Conservation (phyloP, 2,113 vertebrate genomes). For the Scopus umbretta region DNA sequence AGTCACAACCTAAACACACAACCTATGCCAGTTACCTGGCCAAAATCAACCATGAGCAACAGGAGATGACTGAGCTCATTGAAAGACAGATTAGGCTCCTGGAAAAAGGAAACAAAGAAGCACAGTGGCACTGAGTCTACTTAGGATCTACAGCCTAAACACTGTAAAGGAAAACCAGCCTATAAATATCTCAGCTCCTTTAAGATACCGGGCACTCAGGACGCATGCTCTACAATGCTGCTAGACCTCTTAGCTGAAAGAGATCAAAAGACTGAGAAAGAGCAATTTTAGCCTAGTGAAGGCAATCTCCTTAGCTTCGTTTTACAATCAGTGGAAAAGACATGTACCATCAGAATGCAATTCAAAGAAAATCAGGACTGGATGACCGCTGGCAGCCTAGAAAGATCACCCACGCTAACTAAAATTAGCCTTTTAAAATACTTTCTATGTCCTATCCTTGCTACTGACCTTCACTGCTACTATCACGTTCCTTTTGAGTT, state of each 20-base stretch:
- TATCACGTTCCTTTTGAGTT: neutral
- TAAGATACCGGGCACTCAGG: neutral
- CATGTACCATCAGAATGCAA: neutral
- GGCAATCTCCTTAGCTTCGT: neutral
- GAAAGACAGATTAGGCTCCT: neutral
- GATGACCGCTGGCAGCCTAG: neutral
- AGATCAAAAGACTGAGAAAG: neutral
- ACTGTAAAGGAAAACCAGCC: neutral
- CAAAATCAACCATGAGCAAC: neutral
- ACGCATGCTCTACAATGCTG: neutral
- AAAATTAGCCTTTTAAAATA: slow-evolving; percentile 56
- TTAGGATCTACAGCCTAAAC: neutral
- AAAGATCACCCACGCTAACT: slow-evolving; percentile 31
- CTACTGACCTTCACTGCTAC: slow-evolving; percentile 13
- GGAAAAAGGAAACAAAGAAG: neutral
- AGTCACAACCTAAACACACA: neutral
- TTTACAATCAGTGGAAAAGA: neutral
- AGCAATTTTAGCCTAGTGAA: neutral
- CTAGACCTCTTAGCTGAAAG: neutral
- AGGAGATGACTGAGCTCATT: neutral
- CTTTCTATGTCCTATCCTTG: neutral
- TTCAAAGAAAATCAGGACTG: neutral
- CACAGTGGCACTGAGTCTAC: neutral
- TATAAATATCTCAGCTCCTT: neutral
- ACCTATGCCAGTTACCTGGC: neutral